phyloP scores from a whole-genome alignment of 2,113 vertebrate genomes.

The Bothrops jararaca region DNA sequence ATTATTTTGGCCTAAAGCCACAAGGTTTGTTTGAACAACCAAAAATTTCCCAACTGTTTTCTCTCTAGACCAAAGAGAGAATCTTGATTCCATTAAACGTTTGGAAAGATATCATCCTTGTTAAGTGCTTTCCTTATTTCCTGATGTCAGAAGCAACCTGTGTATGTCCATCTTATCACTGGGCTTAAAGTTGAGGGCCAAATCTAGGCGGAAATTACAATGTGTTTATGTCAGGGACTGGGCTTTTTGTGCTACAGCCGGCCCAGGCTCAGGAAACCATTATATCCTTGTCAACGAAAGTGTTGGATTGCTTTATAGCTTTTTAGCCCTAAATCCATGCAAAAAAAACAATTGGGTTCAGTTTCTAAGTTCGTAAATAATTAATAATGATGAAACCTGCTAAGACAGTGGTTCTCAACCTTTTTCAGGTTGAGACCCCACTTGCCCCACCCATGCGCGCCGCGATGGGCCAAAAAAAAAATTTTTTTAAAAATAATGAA shows the following conservation, averaged over 20 bases:
- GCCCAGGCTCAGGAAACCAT: slow-evolving; percentile 44
- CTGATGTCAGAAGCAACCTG: slow-evolving; percentile 39
- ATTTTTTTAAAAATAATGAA: too few relatives aligned
- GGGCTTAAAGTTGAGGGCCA: slow-evolving; percentile 18
- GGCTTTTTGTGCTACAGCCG: slow-evolving; percentile 9
- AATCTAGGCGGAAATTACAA: slow-evolving; percentile 21
- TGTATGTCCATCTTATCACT: background rate
- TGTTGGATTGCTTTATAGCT: slow-evolving; percentile 36
- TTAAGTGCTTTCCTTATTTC: slow-evolving; percentile 31
- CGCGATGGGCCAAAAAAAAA: too few relatives aligned
- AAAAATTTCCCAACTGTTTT: slow-evolving; percentile 11
- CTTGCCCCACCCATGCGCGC: too few relatives aligned
- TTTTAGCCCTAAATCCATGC: slow-evolving; percentile 34
- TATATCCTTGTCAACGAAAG: slow-evolving; percentile 44
- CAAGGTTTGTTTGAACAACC: background rate
- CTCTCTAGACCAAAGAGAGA: slow-evolving; percentile 19
- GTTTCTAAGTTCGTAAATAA: slow-evolving; percentile 15
- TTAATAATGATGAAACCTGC: slow-evolving; percentile 41
- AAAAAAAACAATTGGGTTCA: slow-evolving; percentile 36
- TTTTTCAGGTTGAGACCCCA: too few relatives aligned
- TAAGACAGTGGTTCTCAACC: too few relatives aligned
- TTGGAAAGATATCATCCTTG: slow-evolving; percentile 5
- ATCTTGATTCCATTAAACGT: slow-evolving; percentile 24
- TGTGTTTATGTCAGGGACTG: slow-evolving; percentile 26
- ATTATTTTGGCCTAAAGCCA: background rate